Base-by-base conservation (phyloP, 2,113 vertebrate genomes). In the Xerus inauris region DNA sequence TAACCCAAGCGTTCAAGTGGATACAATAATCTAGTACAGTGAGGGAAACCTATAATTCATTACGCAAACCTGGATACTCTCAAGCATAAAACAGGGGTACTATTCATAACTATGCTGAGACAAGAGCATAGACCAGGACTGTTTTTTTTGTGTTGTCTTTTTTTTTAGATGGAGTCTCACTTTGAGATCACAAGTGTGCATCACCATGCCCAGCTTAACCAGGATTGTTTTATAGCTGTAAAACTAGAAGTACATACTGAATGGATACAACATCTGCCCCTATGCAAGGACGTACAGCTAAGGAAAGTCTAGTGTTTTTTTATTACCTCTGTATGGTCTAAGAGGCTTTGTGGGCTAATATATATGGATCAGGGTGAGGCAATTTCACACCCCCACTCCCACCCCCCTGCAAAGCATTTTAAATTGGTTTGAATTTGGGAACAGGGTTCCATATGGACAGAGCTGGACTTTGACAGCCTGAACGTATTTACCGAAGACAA, bases 401-500 rank as follows among this genome's bases (percentile, higher is more conserved):
- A 14, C 30, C 81, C 91, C 89, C 89, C 76, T 87, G 94, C 89
- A 95, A 20, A 57, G 97, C 93, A 80, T 87, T 97, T 96, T 95
- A 94, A 97, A 96, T 95, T 92, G 96, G 94, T 97, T 97, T 98
- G 93, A 97, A 98, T 98, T 98, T 97, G 97, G 96, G 85, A 97
- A 98, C 90, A 91, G 67, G 98, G 95, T 97, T 98, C 98, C 97
- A 98, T 62, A 95, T 91, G 90, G 89, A 92, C 84, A 98, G 93
- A 97, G 91, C 97, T 97, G 97, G 97, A 97, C 94, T 97, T 89
- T 91, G 97, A 98, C 95, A 98, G 97, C 97, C 97, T 98, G 97
- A 97, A 97, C 96, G 95, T 95, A 98, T 98, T 98, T 98, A 97
- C 57, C 98, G 97, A 98, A 98, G 97, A 98, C 97, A 98, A 98